A percentile compares a stretch with the other conserved stretches of the same genome.
These are phyloP conservation scores for Lepus oiostolus DNA, from an alignment of 2,797 vertebrate genomes.

Conservation along the genomic window DNA sequence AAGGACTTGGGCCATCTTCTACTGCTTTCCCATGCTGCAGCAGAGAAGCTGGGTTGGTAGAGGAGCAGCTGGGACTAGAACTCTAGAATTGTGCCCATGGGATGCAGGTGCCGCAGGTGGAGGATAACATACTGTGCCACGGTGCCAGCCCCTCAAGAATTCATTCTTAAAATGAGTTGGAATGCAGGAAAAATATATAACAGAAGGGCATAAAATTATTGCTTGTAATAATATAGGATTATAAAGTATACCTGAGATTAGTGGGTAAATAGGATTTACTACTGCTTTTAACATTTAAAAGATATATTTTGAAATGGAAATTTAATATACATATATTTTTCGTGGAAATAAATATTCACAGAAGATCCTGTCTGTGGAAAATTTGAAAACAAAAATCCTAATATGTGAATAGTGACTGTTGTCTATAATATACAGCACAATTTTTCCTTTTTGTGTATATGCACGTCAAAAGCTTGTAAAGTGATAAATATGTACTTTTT, in stretches of 20 bases:
- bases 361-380: background rate
- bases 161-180: constrained; percentile 24
- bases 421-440: background rate
- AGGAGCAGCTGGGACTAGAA: no score
- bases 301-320: background rate
- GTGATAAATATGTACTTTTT: constrained; percentile 8
- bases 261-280: background rate
- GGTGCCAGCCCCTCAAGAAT: background rate
- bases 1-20: no score
- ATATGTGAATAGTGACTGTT: constrained; percentile 9
- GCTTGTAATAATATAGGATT: constrained; percentile 34
- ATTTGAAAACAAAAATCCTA: background rate
- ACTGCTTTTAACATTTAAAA: background rate
- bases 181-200: background rate
- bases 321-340: constrained; percentile 8
- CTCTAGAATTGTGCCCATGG: no score
- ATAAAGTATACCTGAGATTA: background rate
- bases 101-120: no score
- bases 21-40: no score
- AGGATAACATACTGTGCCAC: no score
- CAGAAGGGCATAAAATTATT: background rate
- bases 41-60: no score
- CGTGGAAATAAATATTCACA: background rate
- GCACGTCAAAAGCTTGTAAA: constrained; percentile 15
- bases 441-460: background rate